Percentiles rank a stretch among this genome's conserved stretches.
phyloP scores from a whole-genome alignment of 2,797 vertebrate species.

The Pangasius mekongensis region DNA sequence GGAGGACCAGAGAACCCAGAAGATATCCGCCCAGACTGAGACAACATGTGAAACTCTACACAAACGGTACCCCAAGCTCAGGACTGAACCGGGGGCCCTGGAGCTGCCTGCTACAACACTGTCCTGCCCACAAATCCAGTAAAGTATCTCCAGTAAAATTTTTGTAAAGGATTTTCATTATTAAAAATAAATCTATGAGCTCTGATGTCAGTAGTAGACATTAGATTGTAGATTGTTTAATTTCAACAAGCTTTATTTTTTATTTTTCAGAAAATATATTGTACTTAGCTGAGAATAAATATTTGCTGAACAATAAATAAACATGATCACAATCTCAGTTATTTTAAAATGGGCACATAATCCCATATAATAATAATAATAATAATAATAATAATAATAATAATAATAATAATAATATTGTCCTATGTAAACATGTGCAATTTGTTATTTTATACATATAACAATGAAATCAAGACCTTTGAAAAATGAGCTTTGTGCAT shows the following conservation, averaged over 20 bases:
- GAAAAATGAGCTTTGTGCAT: not conserved
- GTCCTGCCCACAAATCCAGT: not conserved
- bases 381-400: not conserved
- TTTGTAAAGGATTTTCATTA: not conserved
- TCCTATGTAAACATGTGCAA: not conserved
- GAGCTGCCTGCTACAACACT: not conserved
- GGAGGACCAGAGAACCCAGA: not conserved
- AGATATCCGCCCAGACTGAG: not conserved
- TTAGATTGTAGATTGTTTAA: not conserved
- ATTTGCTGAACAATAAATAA: not conserved
- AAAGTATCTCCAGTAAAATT: not conserved
- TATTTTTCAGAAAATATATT: not conserved
- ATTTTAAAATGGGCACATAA: not conserved
- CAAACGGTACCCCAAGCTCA: not conserved
- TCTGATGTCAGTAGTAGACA: not conserved
- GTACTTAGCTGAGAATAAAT: not conserved
- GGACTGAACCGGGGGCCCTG: not conserved
- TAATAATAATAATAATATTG: not conserved
- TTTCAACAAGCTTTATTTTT: not conserved
- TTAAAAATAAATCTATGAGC: not conserved
- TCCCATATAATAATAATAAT: not conserved
- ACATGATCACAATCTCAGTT: not conserved
- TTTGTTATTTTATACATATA: not conserved
- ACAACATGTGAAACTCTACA: not conserved
- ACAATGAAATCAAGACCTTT: not conserved